Evolutionary conservation across 37 sponge, comb jelly and placozoan genomes (phyloP).

Genomic region (Lycopodina hypogea): DNA sequence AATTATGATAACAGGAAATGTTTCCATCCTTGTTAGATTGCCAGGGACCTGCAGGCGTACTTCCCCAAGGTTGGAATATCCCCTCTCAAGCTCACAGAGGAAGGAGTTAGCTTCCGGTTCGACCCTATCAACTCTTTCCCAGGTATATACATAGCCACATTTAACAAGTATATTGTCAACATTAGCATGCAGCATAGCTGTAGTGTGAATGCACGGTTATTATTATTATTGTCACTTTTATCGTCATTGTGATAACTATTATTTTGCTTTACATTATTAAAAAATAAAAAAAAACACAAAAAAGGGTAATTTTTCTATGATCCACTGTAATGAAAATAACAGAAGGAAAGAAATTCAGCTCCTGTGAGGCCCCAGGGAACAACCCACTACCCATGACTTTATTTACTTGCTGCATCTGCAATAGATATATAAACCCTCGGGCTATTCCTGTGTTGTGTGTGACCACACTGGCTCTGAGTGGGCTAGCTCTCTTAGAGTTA

Average conservation of each 20-base stretch:
- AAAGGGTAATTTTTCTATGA: background rate
- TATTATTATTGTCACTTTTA: too few species aligned
- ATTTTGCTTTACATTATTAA: background rate
- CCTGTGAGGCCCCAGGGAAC: too few species aligned
- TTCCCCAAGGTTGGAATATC: conserved; percentile 64
- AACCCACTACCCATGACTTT: too few species aligned
- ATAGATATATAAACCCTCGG: too few species aligned
- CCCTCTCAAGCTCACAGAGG: conserved; percentile 38
- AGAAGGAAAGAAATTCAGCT: too few species aligned
- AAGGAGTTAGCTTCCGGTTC: conserved; percentile 68
- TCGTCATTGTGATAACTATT: background rate
- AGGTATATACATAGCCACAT: too few species aligned
- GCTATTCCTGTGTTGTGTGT: too few species aligned
- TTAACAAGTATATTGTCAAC: background rate
- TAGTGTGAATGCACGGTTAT: background rate
- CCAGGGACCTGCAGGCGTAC: conserved; percentile 37
- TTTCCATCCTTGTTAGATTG: conserved; percentile 44
- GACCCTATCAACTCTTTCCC: conserved; percentile 76
- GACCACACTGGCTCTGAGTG: too few species aligned
- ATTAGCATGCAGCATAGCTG: background rate
- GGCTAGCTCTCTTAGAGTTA: too few species aligned
- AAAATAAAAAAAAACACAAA: background rate
- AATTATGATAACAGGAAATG: too few species aligned
- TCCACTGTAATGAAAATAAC: background rate
- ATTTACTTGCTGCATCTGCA: too few species aligned